Percentiles rank a stretch among this genome's conserved stretches.
Evolutionary conservation across 2,113 vertebrate genomes (phyloP).

Genomic region (Carollia perspicillata): DNA sequence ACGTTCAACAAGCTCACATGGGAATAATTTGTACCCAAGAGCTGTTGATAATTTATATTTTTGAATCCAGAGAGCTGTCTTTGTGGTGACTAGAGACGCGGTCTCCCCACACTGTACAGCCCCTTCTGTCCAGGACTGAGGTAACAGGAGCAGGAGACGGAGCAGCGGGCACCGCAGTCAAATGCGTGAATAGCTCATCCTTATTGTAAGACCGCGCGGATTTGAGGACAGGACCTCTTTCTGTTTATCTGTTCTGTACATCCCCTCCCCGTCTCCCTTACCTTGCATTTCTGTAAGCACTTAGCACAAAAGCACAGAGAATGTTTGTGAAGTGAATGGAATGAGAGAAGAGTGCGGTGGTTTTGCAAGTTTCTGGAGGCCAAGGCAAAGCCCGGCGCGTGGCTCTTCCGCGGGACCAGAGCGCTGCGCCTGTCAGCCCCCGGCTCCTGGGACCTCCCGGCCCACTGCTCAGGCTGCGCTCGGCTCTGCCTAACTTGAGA

Average conservation of each 20-base stretch:
- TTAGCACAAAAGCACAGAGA: not conserved
- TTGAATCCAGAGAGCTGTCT: conserved; percentile 23
- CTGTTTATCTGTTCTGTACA: not conserved
- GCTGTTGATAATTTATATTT: conserved; percentile 50
- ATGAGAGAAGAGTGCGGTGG: not conserved
- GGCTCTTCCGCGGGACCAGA: not conserved
- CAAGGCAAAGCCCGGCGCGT: not conserved
- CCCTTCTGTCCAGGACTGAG: not conserved
- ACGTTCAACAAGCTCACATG: conserved; percentile 9
- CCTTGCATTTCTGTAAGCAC: not conserved
- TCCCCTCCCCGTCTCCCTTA: not conserved
- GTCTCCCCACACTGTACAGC: not conserved
- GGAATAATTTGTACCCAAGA: conserved; percentile 50
- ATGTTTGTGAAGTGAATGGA: conserved; percentile 5
- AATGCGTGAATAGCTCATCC: not conserved
- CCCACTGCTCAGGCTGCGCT: not conserved
- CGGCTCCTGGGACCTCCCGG: not conserved
- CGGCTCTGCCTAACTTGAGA: not conserved
- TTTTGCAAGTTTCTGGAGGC: not conserved
- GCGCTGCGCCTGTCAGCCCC: too few relatives aligned
- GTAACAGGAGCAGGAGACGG: not conserved
- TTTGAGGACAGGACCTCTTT: not conserved
- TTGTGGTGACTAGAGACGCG: not conserved
- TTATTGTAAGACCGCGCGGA: not conserved
- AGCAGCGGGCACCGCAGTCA: not conserved